Conservation (phyloP, 37 sponge, comb jelly and placozoan species). For the Oscarella lobularis region DNA sequence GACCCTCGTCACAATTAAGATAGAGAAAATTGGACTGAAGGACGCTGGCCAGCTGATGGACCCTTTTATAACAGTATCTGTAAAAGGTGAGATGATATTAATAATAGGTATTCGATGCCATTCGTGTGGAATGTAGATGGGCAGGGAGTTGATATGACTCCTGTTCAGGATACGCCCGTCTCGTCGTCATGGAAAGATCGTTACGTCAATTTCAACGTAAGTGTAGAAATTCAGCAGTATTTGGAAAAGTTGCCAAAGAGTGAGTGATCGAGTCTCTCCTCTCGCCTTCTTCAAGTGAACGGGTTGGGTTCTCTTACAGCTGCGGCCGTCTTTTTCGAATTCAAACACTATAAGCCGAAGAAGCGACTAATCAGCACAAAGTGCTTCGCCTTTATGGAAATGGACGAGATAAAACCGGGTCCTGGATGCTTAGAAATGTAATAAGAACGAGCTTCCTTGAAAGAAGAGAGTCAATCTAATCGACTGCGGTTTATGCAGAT, state of each 20-base stretch:
- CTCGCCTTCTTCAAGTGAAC: neutral
- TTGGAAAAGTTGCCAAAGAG: constrained; percentile 33
- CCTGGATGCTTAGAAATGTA: constrained; percentile 47
- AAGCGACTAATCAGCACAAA: constrained; percentile 24
- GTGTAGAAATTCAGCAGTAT: constrained; percentile 27
- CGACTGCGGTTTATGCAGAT: constrained; percentile 22
- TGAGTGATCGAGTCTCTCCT: neutral
- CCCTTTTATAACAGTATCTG: constrained; percentile 39
- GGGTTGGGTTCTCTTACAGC: constrained; percentile 5
- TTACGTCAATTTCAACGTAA: constrained; percentile 15
- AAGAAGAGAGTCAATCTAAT: neutral
- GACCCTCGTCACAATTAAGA: constrained; percentile 41
- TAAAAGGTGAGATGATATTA: constrained; percentile 43
- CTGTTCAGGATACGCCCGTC: constrained; percentile 12
- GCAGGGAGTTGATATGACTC: constrained; percentile 2
- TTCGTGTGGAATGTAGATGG: neutral
- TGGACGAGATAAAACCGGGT: constrained; percentile 61
- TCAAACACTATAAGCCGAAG: constrained; percentile 68
- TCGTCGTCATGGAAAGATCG: constrained; percentile 11
- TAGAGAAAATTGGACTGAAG: constrained; percentile 63
- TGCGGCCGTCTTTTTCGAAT: constrained; percentile 54
- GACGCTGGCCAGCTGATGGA: constrained; percentile 36
- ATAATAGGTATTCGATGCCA: no score
- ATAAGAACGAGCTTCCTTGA: constrained; percentile 7
- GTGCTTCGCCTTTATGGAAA: constrained; percentile 69